These are phyloP conservation scores for Tetragnatha versicolor DNA, from an alignment of 1,140 invertebrate species.

Conservation along the genomic window DNA sequence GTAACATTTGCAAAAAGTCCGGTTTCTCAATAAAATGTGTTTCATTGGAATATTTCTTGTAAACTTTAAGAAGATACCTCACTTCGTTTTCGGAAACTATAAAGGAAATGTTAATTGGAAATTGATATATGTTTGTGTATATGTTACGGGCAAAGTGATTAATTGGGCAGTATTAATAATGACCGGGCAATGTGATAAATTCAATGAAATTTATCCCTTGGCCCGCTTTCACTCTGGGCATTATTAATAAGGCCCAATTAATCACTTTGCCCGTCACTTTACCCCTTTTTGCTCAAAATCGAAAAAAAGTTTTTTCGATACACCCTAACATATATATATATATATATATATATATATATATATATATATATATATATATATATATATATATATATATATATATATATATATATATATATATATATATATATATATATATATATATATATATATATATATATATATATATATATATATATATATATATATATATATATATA, in stretches of 20 bases:
- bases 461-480: too few species aligned
- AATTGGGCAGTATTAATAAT: not conserved
- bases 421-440: too few species aligned
- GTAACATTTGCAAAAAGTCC: slow-evolving; percentile 29
- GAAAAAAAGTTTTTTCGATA: too few species aligned
- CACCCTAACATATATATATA: too few species aligned
- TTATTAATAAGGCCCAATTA: not conserved
- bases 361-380: too few species aligned
- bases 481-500: too few species aligned
- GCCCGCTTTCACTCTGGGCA: too few species aligned
- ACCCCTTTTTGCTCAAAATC: not conserved
- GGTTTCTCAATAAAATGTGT: not conserved
- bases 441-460: too few species aligned
- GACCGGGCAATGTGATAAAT: not conserved
- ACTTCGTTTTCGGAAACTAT: slow-evolving; percentile 28
- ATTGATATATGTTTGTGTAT: too few species aligned
- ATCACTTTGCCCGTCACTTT: not conserved
- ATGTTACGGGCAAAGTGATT: not conserved
- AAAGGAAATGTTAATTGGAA: not conserved
- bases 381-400: too few species aligned
- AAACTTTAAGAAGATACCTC: slow-evolving; percentile 7
- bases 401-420: too few species aligned
- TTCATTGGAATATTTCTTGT: slow-evolving; percentile 10
- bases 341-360: too few species aligned
- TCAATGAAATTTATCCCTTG: not conserved